Percentiles rank a stretch among this genome's conserved stretches.
These are phyloP conservation scores for Piscicola geometra DNA, from an alignment of 2,888 invertebrate species.

Conservation along the genomic window DNA sequence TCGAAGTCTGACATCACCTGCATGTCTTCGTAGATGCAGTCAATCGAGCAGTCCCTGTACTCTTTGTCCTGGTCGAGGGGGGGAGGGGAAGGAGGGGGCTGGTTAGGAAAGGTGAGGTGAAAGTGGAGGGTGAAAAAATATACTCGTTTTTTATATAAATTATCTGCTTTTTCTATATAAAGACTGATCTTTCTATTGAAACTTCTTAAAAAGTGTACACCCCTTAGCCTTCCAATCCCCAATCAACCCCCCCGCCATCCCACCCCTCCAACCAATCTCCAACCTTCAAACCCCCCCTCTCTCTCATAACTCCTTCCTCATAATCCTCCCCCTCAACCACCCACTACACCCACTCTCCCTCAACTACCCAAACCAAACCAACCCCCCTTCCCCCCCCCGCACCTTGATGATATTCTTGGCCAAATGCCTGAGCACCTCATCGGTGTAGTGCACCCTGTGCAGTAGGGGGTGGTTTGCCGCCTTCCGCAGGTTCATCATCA, in stretches of 20 bases:
- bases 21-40: slow-evolving; percentile 75
- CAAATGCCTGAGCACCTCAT: slow-evolving; percentile 64
- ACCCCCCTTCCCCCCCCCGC: slow-evolving; percentile 21
- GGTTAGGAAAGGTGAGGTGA: slow-evolving; percentile 6
- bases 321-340: not conserved
- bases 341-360: not conserved
- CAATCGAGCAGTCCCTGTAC: slow-evolving; percentile 54
- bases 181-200: too few species aligned
- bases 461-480: slow-evolving; percentile 88
- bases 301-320: not conserved
- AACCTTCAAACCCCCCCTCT: not conserved
- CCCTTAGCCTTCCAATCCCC: too few species aligned
- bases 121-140: not conserved
- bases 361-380: not conserved
- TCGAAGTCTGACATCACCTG: slow-evolving; percentile 85
- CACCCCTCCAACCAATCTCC: too few species aligned
- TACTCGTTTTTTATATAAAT: too few species aligned
- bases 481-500: slow-evolving; percentile 79
- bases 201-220: too few species aligned
- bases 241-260: too few species aligned
- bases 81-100: not conserved
- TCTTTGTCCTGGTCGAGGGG: slow-evolving; percentile 58
- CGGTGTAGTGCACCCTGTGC: slow-evolving; percentile 66
- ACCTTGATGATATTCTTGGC: slow-evolving; percentile 59
- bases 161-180: too few species aligned